Conservation (phyloP, 2,797 vertebrate genomes). For the Molossus alvarezi region DNA sequence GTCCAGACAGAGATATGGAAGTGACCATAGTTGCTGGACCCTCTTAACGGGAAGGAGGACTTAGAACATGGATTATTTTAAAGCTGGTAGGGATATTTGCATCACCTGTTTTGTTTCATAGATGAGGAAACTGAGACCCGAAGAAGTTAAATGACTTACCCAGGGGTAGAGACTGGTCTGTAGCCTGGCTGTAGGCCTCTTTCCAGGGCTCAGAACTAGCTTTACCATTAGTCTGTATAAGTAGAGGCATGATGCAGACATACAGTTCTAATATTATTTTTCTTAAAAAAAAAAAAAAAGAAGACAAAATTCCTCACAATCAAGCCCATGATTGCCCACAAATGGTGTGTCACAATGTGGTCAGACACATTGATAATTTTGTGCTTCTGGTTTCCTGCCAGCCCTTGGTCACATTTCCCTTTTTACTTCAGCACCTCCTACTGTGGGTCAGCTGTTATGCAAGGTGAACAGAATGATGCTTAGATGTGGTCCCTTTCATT, state of each 20-base stretch:
- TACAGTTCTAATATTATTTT: neutral
- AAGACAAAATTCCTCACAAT: neutral
- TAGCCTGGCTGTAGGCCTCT: neutral
- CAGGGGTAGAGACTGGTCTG: neutral
- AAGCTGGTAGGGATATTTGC: neutral
- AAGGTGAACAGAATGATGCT: neutral
- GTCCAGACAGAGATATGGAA: neutral
- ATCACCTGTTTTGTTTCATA: neutral
- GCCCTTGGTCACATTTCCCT: neutral
- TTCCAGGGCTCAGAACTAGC: neutral
- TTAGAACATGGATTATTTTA: conserved; percentile 13
- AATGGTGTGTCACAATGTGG: neutral
- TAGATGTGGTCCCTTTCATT: neutral
- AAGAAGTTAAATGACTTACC: neutral
- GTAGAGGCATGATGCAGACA: neutral
- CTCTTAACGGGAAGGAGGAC: neutral
- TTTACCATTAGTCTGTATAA: neutral
- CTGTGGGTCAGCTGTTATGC: neutral
- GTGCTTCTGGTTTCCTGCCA: neutral
- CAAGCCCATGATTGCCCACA: neutral
- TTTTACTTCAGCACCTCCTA: neutral
- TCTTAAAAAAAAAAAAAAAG: neutral
- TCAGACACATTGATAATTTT: neutral
- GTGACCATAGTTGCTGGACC: neutral
- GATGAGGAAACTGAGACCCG: neutral